A percentile compares a stretch with the other conserved stretches of the same genome.
Evolutionary conservation across 2,113 vertebrate genomes (phyloP).

Genomic region (Tauraco erythrolophus): DNA sequence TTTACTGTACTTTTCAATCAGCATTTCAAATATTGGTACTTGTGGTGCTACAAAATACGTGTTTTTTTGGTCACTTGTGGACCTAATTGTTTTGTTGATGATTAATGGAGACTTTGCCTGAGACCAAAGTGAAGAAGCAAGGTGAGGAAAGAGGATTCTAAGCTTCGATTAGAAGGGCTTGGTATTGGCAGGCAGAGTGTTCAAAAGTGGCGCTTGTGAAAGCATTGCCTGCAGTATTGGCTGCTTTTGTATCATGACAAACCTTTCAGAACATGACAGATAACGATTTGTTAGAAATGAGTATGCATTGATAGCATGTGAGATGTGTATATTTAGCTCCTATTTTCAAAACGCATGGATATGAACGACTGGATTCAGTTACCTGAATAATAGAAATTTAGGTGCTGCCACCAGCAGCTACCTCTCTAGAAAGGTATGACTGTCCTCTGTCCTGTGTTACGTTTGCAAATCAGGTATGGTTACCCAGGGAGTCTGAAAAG

Average conservation of each 20-base stretch:
- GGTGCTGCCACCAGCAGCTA: background rate
- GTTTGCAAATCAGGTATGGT: background rate
- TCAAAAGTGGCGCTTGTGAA: background rate
- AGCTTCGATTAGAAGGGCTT: background rate
- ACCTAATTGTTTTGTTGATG: background rate
- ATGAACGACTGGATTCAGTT: rapidly evolving
- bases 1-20: background rate
- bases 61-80: background rate
- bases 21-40: background rate
- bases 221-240: background rate
- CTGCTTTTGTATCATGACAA: background rate
- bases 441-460: background rate
- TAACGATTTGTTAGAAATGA: background rate
- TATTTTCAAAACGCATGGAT: rapidly evolving
- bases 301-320: rapidly evolving
- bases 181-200: background rate
- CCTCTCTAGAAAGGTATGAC: background rate
- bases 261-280: background rate
- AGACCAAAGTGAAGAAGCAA: background rate
- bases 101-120: background rate
- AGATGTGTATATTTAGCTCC: too few species aligned
- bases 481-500: too few species aligned
- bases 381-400: background rate
- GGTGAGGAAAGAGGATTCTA: background rate
- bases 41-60: background rate